Evolutionary conservation across 2,797 vertebrate genomes (phyloP).

Genomic region (Pangasius larnaudii): DNA sequence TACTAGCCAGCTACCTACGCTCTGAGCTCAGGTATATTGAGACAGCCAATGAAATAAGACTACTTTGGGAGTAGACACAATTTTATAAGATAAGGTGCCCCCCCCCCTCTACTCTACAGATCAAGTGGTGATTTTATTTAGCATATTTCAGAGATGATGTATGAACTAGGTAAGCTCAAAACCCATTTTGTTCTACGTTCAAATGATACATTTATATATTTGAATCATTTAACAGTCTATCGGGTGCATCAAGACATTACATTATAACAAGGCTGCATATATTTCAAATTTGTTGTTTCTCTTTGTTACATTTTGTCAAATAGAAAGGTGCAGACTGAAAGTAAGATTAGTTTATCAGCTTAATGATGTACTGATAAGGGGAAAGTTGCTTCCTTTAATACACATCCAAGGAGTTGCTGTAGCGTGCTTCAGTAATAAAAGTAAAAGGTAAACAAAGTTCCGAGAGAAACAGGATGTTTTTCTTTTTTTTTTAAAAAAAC

Average conservation of each 20-base stretch:
- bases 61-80: not conserved
- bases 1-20: not conserved
- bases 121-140: not conserved
- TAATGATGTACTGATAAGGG: not conserved
- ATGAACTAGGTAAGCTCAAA: not conserved
- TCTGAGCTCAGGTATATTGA: not conserved
- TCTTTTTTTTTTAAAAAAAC: not conserved
- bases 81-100: not conserved
- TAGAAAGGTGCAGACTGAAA: not conserved
- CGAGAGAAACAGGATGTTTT: not conserved
- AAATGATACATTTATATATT: not conserved
- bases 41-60: not conserved
- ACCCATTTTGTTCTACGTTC: not conserved
- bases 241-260: not conserved
- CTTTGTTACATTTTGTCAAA: not conserved
- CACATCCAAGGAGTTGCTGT: not conserved
- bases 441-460: not conserved
- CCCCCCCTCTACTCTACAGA: not conserved
- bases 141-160: not conserved
- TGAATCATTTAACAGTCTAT: not conserved
- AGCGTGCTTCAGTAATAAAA: not conserved
- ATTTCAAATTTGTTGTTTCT: not conserved
- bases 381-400: not conserved
- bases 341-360: not conserved
- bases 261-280: not conserved